These are phyloP conservation scores for Muscina levida DNA, from an alignment of 2,888 invertebrate species.

Conservation along the genomic window DNA sequence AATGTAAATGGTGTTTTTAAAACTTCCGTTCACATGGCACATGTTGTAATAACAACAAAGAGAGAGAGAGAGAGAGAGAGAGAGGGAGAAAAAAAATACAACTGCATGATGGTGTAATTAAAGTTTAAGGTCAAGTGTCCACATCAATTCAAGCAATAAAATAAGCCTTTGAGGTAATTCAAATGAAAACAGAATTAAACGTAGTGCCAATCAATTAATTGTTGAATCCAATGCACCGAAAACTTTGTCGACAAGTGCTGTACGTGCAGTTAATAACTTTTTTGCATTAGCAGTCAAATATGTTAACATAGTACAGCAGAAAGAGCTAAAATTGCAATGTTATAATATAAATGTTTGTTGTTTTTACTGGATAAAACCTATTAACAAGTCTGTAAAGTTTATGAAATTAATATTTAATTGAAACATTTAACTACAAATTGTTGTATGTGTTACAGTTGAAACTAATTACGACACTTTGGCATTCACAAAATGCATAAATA, in stretches of 20 bases:
- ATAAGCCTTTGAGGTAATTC: slow-evolving; percentile 18
- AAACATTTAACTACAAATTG: too few species aligned
- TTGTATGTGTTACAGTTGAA: too few species aligned
- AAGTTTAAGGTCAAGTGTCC: slow-evolving; percentile 63
- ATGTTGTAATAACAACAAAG: slow-evolving; percentile 9
- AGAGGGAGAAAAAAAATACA: slow-evolving; percentile 2
- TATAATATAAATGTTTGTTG: slow-evolving; percentile 2
- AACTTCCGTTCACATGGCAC: slow-evolving; percentile 8
- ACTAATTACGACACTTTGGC: too few species aligned
- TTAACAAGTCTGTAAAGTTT: slow-evolving; percentile 25
- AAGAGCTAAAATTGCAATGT: neutral
- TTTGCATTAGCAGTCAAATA: slow-evolving; percentile 24
- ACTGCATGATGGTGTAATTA: slow-evolving; percentile 51
- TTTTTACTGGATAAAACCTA: neutral
- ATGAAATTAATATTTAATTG: too few species aligned
- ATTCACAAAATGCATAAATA: too few species aligned
- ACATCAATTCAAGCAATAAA: slow-evolving; percentile 10
- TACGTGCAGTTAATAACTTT: slow-evolving; percentile 19
- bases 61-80: too few species aligned
- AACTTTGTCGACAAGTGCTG: neutral
- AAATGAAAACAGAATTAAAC: slow-evolving; percentile 23
- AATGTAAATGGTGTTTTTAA: slow-evolving; percentile 7
- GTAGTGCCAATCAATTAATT: slow-evolving; percentile 21
- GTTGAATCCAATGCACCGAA: neutral
- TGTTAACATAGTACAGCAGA: slow-evolving; percentile 6